Percentiles rank a stretch among this genome's conserved stretches.
Evolutionary conservation across 2,797 vertebrate species (phyloP).

Genomic region (Platalea minor): DNA sequence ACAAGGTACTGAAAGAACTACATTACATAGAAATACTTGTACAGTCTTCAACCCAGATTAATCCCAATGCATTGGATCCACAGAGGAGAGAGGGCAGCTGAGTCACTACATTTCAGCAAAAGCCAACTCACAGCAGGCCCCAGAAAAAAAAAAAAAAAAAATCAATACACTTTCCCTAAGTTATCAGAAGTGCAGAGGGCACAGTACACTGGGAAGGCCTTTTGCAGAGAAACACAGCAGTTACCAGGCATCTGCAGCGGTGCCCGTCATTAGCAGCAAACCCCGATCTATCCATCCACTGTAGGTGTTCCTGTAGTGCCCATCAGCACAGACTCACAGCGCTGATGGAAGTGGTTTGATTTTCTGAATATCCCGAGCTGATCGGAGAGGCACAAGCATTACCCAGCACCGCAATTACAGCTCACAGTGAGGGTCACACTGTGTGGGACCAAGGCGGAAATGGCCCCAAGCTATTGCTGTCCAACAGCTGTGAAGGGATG

Average conservation of each 20-base stretch:
- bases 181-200: constrained; percentile 8
- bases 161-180: constrained; percentile 56
- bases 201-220: not conserved
- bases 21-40: not conserved
- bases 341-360: not conserved
- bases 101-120: constrained; percentile 32
- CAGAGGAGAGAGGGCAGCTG: not conserved
- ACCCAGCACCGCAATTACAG: not conserved
- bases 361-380: not conserved
- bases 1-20: not conserved
- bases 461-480: not conserved
- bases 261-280: not conserved
- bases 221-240: not conserved
- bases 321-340: not conserved
- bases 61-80: not conserved
- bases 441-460: not conserved
- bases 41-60: not conserved
- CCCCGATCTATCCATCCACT: not conserved
- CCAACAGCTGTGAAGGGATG: not conserved
- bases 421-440: not conserved
- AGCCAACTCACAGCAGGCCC: constrained; percentile 32
- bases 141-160: constrained; percentile 45
- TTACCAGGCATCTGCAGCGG: not conserved
- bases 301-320: not conserved
- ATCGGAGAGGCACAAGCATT: not conserved